These are phyloP conservation scores for Lasioglossum figueresi DNA, from an alignment of 2,888 invertebrate genomes.

Conservation along the genomic window DNA sequence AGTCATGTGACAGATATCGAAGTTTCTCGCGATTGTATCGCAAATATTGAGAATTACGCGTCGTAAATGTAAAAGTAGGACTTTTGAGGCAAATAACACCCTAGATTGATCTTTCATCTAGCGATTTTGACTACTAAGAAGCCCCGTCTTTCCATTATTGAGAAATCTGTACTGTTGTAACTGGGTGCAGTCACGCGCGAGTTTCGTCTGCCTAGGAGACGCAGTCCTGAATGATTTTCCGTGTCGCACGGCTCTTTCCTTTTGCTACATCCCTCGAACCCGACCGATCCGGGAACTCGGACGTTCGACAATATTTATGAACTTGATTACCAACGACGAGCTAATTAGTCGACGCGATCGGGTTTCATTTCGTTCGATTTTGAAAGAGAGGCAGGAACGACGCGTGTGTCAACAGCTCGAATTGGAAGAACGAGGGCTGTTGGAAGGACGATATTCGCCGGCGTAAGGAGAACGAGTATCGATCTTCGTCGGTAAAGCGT, in stretches of 20 bases:
- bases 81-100: too few species aligned
- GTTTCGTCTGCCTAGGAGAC: too few species aligned
- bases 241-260: not conserved
- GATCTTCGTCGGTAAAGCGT: slow-evolving; percentile 1
- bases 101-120: too few species aligned
- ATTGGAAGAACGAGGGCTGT: not conserved
- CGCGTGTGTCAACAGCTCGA: not conserved
- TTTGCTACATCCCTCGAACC: not conserved
- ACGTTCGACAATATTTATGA: not conserved
- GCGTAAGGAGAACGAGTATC: slow-evolving; percentile 8
- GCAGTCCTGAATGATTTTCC: too few species aligned
- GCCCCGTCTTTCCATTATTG: too few species aligned
- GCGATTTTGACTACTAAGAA: too few species aligned
- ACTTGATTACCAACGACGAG: not conserved
- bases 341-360: slow-evolving; percentile 1
- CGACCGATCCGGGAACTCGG: not conserved
- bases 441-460: not conserved
- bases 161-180: too few species aligned
- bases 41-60: too few species aligned
- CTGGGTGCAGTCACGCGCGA: too few species aligned
- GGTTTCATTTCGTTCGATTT: not conserved
- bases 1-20: too few species aligned
- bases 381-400: not conserved
- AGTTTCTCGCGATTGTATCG: too few species aligned
- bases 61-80: too few species aligned